These are phyloP conservation scores for Diglossa cyanea DNA, from an alignment of 2,797 vertebrate species.

Conservation along the genomic window DNA sequence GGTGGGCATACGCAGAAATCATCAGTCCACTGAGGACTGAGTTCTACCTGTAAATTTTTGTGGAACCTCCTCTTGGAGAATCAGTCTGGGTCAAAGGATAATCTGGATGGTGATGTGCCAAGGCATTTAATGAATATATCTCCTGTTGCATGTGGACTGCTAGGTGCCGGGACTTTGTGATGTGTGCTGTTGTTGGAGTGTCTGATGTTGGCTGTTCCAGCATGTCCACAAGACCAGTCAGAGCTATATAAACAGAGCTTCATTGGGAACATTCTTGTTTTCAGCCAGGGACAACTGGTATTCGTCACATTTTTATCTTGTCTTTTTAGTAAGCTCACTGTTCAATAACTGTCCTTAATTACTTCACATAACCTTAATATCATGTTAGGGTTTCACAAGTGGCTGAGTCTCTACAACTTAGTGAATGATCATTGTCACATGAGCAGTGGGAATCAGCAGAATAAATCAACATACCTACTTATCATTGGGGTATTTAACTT, in stretches of 20 bases:
- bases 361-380: not conserved
- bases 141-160: not conserved
- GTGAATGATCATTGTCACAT: not conserved
- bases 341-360: not conserved
- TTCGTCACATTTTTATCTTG: not conserved
- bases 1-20: not conserved
- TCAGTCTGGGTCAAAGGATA: not conserved
- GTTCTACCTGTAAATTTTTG: not conserved
- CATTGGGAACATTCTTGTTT: not conserved
- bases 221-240: not conserved
- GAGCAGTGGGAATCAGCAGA: not conserved
- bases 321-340: not conserved
- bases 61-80: not conserved
- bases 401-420: not conserved
- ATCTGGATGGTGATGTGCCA: not conserved
- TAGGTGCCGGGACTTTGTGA: not conserved
- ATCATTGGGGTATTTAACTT: not conserved
- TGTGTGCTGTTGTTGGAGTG: not conserved
- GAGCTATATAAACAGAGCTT: not conserved
- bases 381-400: not conserved
- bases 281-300: not conserved
- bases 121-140: not conserved
- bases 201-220: not conserved
- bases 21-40: not conserved
- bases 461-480: not conserved